A percentile compares a stretch with the other conserved stretches of the same genome.
These are phyloP conservation scores for Apamea anceps DNA, from an alignment of 2,888 invertebrate genomes.

Conservation along the genomic window DNA sequence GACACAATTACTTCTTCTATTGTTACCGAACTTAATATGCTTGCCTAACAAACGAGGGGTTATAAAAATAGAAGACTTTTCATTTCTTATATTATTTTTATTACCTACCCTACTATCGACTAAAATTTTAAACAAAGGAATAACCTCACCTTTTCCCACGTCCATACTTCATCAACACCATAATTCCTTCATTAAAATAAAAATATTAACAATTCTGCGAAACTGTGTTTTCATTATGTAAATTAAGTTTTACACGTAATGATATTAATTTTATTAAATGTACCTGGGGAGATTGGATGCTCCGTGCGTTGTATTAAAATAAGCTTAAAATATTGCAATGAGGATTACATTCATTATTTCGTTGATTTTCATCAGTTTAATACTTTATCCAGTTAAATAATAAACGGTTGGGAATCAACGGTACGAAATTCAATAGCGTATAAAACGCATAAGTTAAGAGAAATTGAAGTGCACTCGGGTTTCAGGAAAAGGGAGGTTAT, in stretches of 20 bases:
- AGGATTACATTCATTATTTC: slow-evolving; percentile 22
- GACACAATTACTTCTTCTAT: background rate
- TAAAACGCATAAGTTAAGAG: slow-evolving; percentile 13
- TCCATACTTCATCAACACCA: background rate
- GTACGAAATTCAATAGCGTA: slow-evolving; percentile 1
- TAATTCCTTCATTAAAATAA: slow-evolving; percentile 1
- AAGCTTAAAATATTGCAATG: slow-evolving; percentile 20
- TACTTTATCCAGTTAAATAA: background rate
- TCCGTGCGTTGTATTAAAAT: slow-evolving; percentile 19
- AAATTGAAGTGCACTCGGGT: background rate
- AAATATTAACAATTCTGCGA: background rate
- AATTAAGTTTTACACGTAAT: slow-evolving; percentile 43
- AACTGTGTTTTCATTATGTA: slow-evolving; percentile 37
- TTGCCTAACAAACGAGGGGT: background rate
- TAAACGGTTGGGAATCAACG: slow-evolving; percentile 12
- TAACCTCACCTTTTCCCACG: background rate
- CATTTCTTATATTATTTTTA: background rate
- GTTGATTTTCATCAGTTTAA: slow-evolving; percentile 21
- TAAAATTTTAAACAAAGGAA: background rate
- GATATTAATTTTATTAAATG: slow-evolving; percentile 9
- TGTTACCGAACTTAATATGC: background rate
- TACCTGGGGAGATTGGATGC: slow-evolving; percentile 7
- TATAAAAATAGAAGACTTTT: background rate
- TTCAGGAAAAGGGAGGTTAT: background rate
- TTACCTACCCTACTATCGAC: background rate